Evolutionary conservation across 2,113 vertebrate genomes (phyloP).

Genomic region (Clinocottus analis): DNA sequence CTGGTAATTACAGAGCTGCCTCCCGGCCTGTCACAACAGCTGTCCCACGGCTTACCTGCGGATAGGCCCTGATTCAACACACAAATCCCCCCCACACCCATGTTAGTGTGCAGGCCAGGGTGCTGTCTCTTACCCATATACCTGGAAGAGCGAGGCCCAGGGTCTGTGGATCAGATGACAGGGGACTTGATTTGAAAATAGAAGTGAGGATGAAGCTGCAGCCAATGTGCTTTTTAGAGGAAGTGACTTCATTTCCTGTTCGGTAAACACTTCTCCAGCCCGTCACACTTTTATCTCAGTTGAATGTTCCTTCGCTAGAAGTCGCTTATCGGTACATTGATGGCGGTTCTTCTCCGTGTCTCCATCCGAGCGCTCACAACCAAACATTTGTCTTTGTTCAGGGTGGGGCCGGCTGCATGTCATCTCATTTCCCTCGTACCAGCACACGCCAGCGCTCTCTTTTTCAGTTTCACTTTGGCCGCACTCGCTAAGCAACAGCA

Average conservation of each 20-base stretch:
- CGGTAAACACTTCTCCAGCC: constrained; percentile 64
- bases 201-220: constrained; percentile 58
- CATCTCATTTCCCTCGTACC: constrained; percentile 63
- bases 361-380: constrained; percentile 37
- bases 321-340: neutral
- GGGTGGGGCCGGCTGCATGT: constrained; percentile 70
- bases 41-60: constrained; percentile 79
- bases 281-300: constrained; percentile 55
- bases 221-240: constrained; percentile 49
- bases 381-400: constrained; percentile 39
- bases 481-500: constrained; percentile 3
- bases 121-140: constrained; percentile 43
- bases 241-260: constrained; percentile 78
- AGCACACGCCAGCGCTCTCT: constrained; percentile 5
- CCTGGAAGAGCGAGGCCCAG: constrained; percentile 6
- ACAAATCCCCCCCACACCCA: constrained; percentile 78
- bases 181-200: constrained; percentile 53
- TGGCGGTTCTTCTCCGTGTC: constrained; percentile 32
- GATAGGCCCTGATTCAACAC: constrained; percentile 76
- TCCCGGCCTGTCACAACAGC: constrained; percentile 82
- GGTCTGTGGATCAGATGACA: neutral
- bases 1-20: constrained; percentile 82
- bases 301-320: constrained; percentile 11
- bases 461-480: constrained; percentile 63
- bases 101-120: constrained; percentile 29